Percentiles rank a stretch among this genome's conserved stretches.
phyloP scores from a whole-genome alignment of 1,140 invertebrate species.

The Elymnias hypermnestra region DNA sequence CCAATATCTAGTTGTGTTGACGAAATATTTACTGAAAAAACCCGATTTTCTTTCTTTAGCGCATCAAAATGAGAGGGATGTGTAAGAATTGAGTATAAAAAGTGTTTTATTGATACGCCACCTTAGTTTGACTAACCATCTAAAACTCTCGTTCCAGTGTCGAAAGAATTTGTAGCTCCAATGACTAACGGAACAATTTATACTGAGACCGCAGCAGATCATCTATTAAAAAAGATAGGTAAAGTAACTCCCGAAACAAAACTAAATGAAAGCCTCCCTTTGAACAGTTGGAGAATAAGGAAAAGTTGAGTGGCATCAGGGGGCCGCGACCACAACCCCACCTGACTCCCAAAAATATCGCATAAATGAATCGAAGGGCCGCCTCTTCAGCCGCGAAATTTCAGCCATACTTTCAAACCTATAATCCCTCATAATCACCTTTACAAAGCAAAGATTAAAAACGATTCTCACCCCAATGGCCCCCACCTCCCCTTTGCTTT shows the following conservation, averaged over 20 bases:
- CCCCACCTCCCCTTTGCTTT: conserved; percentile 46
- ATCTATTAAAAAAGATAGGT: conserved; percentile 39
- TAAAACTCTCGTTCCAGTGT: too few relatives aligned
- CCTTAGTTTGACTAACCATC: too few relatives aligned
- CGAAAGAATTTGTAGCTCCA: too few relatives aligned
- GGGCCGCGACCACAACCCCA: conserved; percentile 61
- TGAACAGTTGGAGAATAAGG: conserved; percentile 57
- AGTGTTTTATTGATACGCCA: too few relatives aligned
- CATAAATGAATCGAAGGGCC: conserved; percentile 59
- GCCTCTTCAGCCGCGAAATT: conserved; percentile 65
- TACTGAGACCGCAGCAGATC: conserved; percentile 29
- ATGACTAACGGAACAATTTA: too few relatives aligned
- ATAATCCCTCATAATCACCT: conserved; percentile 78
- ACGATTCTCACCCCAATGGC: conserved; percentile 63
- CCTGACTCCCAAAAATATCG: conserved; percentile 61
- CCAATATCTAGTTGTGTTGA: too few relatives aligned
- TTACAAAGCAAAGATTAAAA: conserved; percentile 79
- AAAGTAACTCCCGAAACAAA: conserved; percentile 34
- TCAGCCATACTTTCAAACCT: conserved; percentile 73
- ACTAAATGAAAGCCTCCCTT: conserved; percentile 65
- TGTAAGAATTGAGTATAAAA: too few relatives aligned
- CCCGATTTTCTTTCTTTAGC: too few relatives aligned
- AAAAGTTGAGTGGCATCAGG: conserved; percentile 62
- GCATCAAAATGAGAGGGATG: too few relatives aligned
- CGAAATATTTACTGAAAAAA: too few relatives aligned